Evolutionary conservation across 2,113 vertebrate species (phyloP), one percentile per base, ranked within the genome.

Genomic region (Myotis yumanensis): DNA sequence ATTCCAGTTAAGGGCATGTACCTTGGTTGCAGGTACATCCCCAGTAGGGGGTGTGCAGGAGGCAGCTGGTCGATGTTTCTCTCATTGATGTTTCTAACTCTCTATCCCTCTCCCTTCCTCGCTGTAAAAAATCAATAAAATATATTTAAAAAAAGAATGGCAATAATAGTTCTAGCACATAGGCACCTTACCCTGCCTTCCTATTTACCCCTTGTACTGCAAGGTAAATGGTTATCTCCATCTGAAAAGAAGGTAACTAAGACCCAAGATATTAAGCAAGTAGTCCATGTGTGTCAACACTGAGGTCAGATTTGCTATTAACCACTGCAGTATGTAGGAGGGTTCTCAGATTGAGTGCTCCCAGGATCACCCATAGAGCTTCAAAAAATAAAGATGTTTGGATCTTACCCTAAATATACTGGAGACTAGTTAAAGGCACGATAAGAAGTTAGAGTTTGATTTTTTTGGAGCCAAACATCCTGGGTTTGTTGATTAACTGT

Each of bases 381-480:
- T 77, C 2, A 96, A 80, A 85, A 62, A 35, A 40, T 69, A 25
- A 72, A 37, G 4, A 17, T 59, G 37, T 59, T 86, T 72, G 54
- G 20, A 72, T 66, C 28, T 94, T 54, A 17, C 10, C 17, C 28
- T 52, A 48, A 37, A 25, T 40, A 89, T 35, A 16, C 28, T 43
- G 16, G 35, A n/a, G 46, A 64, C 12, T 5, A 64, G 22, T 59
- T 71, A 54, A 82, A 25, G 37, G 15, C 28, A 69, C 8, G 16
- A 48, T 2, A 80, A 37, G 25, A 76, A 59, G 35, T 72, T 40
- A 72, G n/a, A 84, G 46, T 91, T 85, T 81, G 77, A 54, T 64
- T 92, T 89, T 92, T 89, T 83, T 72, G 15, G 46, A 89, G 7
- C 20, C 68, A 82, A 83, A 86, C n/a, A 86, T 72, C 15, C 37